Evolutionary conservation across 2,113 vertebrate species (phyloP), one percentile per base, ranked within the genome.

Genomic region (Sisor rabdophorus): DNA sequence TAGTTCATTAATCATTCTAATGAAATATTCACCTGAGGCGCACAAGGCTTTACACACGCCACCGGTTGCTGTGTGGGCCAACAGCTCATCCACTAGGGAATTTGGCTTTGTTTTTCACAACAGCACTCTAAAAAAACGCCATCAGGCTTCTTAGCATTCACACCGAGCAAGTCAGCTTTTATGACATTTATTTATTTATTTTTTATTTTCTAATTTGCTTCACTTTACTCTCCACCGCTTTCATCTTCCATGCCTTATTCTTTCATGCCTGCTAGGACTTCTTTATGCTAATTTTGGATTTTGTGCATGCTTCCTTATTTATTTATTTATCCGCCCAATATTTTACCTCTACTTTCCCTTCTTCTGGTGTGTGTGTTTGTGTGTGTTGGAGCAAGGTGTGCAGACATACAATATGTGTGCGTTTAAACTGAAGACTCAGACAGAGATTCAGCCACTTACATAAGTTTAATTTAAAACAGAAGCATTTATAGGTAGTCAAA

Each of bases 381-480:
- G 58, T 78, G 40, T 56, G 48, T 28, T 60, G n/a, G 28, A 15
- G n/a, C 2, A n/a, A 61, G 63, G 76, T 55, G 59, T 58, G 60
- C n/a, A 36, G 44, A 44, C 67, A 40, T 7, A 40, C 40, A 44
- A 3, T 52, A 32, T 11, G 69, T 78, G 56, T 78, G 58, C 53
- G 19, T 73, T 71, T 72, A 50, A 50, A 52, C 19, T 13, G 72
- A 84, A 80, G 85, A 78, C 82, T 84, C 83, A 73, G 75, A 81
- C 82, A 89, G 84, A 73, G 83, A 36, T 84, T 82, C 86, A 87
- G 86, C 85, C 84, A 82, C 89, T 91, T 90, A 87, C 84, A 79
- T 86, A 81, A 65, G 74, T 64, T 75, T 70, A 4, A 44, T 64
- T 73, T 75, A 71, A 75, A 78, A 74, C 71, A 52, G 75, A 71